Base-by-base conservation (phyloP, 2,797 vertebrate genomes). In the Margarornis squamiger region DNA sequence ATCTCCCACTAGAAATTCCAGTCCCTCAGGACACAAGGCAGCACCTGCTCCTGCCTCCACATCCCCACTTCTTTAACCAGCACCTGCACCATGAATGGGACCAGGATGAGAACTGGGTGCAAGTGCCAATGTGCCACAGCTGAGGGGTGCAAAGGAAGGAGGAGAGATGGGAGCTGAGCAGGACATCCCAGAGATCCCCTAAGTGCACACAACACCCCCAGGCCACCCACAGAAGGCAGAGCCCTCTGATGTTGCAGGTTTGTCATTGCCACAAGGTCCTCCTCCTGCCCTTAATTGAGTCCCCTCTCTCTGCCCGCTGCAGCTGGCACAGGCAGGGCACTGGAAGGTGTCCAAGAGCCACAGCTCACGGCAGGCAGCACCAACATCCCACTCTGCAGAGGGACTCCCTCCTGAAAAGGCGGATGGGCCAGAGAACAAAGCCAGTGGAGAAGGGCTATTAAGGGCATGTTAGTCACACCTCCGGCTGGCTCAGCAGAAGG, bases 21-120 rank as follows among this genome's bases (percentile, higher is more conserved):
- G 15, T 9, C 19, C 46, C 38, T 58, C 15, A 22, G 63, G 66
- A 78, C 38, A 39, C 29, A 29, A 63, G 39, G 45, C 66, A 81
- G 38, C 43, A 55, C 7, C 66, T 75, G 38, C 57, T 83, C 51
- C 51, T 81, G 45, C 49, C 36, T 43, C 19, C 39, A 30, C 41
- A 58, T 3, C 38, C 34, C 34, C 62, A 29, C 10, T 15, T 75
- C 34, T 85, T 62, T 23, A 72, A 39, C 15, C 57, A 55, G 45
- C 36, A 63, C 16, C 57, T n/a, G 22, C 27, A 8, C 3, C 57
- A 62, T 0, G 0, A 92, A 39, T 0, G 4, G 43, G n/a, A 58
- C 24, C 29, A 9, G 3, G 29, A 58, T 1, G 3, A 82, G 62
- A 82, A 65, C 8, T 4, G n/a, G 12, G 21, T 7, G 10, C 0